Base-by-base conservation (phyloP, 2,113 vertebrate species). In the Pedionomus torquatus region DNA sequence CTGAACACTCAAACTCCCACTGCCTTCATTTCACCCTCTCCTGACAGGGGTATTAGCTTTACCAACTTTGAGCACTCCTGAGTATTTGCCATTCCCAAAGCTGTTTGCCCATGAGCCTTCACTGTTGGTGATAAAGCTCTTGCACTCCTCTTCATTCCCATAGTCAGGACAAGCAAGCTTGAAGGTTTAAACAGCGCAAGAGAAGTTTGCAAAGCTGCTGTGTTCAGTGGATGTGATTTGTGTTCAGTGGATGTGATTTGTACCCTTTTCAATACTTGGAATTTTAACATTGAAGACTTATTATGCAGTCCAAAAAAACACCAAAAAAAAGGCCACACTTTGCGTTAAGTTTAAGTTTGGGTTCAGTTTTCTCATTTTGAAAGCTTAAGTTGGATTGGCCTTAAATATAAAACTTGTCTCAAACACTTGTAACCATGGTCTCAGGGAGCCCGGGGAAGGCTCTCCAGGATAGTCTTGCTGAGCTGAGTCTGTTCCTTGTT, bases 181-280 rank as follows among this genome's bases (percentile, higher is more conserved):
- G 66, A 46, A 46, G 46, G 19, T 46, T 46, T 46, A 46, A 46
- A 46, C 46, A 46, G 46, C 4, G 46, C 46, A 46, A 46, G 24
- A 84, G 48, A 66, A 10, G 5, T 66, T 74, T 77, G 49, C 18
- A 66, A 44, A 65, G 57, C 10, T 57, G 57, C n/a, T 0, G 0
- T 54, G 30, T 43, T 87, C 68, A 78, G 41, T 6, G 69, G 21
- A 44, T 39, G 23, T 46, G 35, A 66, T 39, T 20, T 0, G 0
- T 54, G 30, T 43, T 87, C 68, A 78, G 41, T 6, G 69, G 21
- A 44, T 39, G 23, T 46, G 35, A 66, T 39, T 20, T 31, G 16
- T 17, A 7, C 8, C 63, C 23, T 60, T 64, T 33, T 31, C 14
- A 80, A 1, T 46, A 66, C 4, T 41, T 55, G 11, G 9, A 46